Base-by-base conservation (phyloP, 1,140 invertebrate genomes). In the Antheraea mylitta region DNA sequence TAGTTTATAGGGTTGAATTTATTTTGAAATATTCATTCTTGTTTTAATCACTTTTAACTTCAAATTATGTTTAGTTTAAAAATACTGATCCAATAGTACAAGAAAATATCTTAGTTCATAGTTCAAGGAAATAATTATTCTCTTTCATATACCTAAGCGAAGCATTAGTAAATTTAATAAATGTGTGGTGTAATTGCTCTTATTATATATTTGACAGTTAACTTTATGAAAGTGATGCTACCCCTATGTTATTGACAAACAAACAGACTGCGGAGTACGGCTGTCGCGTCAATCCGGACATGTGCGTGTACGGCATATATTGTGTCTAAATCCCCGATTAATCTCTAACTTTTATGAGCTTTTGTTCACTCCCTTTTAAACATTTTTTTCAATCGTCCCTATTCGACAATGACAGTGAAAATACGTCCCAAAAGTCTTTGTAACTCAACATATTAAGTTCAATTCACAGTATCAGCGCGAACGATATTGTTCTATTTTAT, bases 301-400 rank as follows among this genome's bases (percentile, higher is more conserved):
- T 88, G 85, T 90, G 86, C 81, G 87, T 77, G 74, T 72, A 72
- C 75, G 74, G 79, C 74, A 77, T 82, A 82, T 85, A 87, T 90
- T 90, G 85, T 88, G 85, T 81, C 78, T 82, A 87, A 90, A 91
- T 91, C 87, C 86, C 81, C 86, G 87, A 90, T 88, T 91, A 91
- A 91, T 90, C 87, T 89, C 82, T 83, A 87, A 89, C 87, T 90
- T 91, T 89, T 88, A 88, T 83, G 76, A 80, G 82, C 87, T 89
- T 90, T 91, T 91, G 86, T 91, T 89, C 83, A 86, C 81, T 80
- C 83, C 82, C 81, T 88, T 88, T 89, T 66, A 78, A 78, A 65
- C 64, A 48, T 80, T 85, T 89, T 85, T 88, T 70, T 69, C 67
- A 72, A 59, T 61, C 19, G 22, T 61, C 67, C 71, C 71, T 68